These are phyloP conservation scores for Ceratina australensis DNA, from an alignment of 1,140 invertebrate species.

Conservation along the genomic window DNA sequence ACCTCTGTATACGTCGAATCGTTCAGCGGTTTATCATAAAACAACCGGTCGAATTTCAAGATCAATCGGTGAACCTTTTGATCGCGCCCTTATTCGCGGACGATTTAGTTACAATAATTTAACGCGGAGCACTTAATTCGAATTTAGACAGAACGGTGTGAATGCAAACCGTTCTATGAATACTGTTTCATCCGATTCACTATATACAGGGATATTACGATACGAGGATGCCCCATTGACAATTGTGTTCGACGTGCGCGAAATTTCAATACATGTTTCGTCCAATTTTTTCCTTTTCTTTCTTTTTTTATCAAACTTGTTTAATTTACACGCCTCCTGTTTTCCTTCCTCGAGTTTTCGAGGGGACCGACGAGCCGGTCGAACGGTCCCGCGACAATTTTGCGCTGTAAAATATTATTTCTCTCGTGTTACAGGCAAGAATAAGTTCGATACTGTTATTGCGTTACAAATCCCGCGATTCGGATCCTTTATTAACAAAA, in stretches of 20 bases:
- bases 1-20: conserved; percentile 38
- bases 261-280: conserved; percentile 5
- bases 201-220: conserved; percentile 47
- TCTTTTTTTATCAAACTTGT: not conserved
- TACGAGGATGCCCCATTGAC: conserved; percentile 8
- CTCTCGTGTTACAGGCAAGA: not conserved
- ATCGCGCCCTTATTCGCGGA: not conserved
- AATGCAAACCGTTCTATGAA: not conserved
- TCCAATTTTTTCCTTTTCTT: not conserved
- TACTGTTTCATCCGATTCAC: conserved; percentile 3
- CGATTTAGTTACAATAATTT: conserved; percentile 5
- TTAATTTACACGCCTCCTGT: not conserved
- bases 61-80: not conserved
- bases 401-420: not conserved
- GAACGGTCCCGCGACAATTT: not conserved
- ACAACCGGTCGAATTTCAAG: not conserved
- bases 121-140: not conserved
- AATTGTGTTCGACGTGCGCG: not conserved
- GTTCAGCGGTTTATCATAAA: not conserved
- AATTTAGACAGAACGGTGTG: not conserved
- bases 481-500: conserved; percentile 34
- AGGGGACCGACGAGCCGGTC: conserved; percentile 12
- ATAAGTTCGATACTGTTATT: conserved; percentile 33
- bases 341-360: not conserved
- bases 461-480: conserved; percentile 47